Percentiles rank a stretch among this genome's conserved stretches.
Evolutionary conservation across 2,888 invertebrate genomes (phyloP).

Genomic region (Torymus texanus): DNA sequence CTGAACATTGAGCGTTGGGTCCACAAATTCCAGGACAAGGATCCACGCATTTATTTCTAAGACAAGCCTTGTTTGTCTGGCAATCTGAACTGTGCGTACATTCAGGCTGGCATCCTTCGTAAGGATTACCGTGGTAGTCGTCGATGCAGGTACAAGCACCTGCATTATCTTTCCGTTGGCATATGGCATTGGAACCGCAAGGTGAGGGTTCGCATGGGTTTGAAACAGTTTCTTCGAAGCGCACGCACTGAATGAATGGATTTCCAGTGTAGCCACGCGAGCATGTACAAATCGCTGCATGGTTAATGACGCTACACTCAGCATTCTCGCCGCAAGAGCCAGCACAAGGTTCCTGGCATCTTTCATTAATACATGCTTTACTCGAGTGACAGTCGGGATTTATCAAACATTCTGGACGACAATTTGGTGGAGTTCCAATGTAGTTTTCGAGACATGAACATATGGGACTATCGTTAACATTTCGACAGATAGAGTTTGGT

Average conservation of each 20-base stretch:
- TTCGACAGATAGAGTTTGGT: constrained; percentile 85
- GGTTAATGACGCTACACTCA: constrained; percentile 76
- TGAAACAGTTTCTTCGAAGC: constrained; percentile 77
- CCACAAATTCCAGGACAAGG: constrained; percentile 93
- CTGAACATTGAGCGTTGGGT: constrained; percentile 87
- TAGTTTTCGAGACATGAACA: constrained; percentile 88
- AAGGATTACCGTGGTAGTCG: constrained; percentile 73
- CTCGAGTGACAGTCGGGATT: constrained; percentile 76
- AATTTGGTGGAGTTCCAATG: constrained; percentile 83
- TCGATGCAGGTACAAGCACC: constrained; percentile 71
- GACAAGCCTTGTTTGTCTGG: constrained; percentile 87
- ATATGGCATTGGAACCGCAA: constrained; percentile 90
- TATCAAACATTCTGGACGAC: constrained; percentile 73
- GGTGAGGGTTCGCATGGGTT: constrained; percentile 91
- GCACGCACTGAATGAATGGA: constrained; percentile 74
- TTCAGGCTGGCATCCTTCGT: constrained; percentile 87
- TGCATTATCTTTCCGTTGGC: constrained; percentile 82
- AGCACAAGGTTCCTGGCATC: constrained; percentile 76
- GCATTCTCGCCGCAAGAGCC: constrained; percentile 76
- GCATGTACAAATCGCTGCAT: constrained; percentile 77
- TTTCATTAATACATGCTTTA: constrained; percentile 76
- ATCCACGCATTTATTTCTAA: constrained; percentile 88
- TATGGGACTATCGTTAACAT: constrained; percentile 81
- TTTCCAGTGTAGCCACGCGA: constrained; percentile 76
- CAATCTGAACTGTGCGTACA: constrained; percentile 92